phyloP scores from a whole-genome alignment of 2,888 invertebrate genomes.

The Himalopsyche tibetana region DNA sequence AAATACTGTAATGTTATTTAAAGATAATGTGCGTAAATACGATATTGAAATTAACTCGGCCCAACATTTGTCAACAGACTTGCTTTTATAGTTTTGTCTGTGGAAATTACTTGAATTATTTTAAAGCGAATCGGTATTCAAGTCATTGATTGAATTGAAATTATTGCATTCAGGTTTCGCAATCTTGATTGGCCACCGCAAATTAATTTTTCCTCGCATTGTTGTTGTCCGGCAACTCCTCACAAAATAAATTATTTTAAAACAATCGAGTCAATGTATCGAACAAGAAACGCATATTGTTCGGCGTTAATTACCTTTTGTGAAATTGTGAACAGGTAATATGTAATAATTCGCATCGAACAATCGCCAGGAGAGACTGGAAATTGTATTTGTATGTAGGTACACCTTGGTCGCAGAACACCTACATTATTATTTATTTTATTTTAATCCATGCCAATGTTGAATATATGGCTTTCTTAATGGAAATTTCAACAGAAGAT shows the following conservation, averaged over 20 bases:
- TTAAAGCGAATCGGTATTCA: neutral
- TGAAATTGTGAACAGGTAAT: conserved; percentile 54
- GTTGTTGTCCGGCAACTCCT: conserved; percentile 29
- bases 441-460: too few species aligned
- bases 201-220: neutral
- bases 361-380: conserved; percentile 52
- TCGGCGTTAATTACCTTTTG: conserved; percentile 60
- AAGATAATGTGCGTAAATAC: too few species aligned
- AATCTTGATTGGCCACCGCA: conserved; percentile 33
- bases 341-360: conserved; percentile 60
- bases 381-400: conserved; percentile 9
- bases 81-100: neutral
- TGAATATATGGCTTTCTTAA: too few species aligned
- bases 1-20: too few species aligned
- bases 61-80: neutral
- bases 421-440: too few species aligned
- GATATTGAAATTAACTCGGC: neutral
- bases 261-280: conserved; percentile 30
- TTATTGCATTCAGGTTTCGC: conserved; percentile 3
- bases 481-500: too few species aligned
- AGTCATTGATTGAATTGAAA: too few species aligned
- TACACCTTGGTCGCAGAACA: too few species aligned
- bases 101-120: neutral
- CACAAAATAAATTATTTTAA: conserved; percentile 26
- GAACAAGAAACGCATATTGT: conserved; percentile 44